phyloP scores from a whole-genome alignment of 2,888 invertebrate genomes.

The Kryphioiulus occultus region DNA sequence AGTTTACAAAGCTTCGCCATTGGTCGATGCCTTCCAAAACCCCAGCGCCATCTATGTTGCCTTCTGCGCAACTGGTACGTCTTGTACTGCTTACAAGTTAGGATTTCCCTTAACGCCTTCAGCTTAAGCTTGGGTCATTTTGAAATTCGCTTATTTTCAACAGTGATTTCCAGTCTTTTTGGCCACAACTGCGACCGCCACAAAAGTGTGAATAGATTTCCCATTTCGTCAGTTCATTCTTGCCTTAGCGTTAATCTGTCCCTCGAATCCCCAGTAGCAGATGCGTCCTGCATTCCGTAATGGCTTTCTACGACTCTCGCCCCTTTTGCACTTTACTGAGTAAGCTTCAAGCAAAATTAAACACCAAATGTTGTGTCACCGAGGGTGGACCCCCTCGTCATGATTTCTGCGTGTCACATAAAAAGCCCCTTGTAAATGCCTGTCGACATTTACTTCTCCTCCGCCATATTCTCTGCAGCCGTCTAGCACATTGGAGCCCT shows the following conservation, averaged over 20 bases:
- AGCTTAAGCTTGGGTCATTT: too few species aligned
- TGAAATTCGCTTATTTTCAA: too few species aligned
- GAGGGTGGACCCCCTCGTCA: conserved; percentile 14
- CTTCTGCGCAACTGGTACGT: too few species aligned
- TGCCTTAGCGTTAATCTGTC: background rate
- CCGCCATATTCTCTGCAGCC: background rate
- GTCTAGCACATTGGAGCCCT: background rate
- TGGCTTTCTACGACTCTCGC: background rate
- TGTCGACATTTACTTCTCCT: conserved; percentile 30
- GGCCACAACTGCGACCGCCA: background rate
- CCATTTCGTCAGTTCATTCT: conserved; percentile 32
- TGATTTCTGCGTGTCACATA: conserved; percentile 36
- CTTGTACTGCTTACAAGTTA: too few species aligned
- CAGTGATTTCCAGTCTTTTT: background rate
- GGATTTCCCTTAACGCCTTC: too few species aligned
- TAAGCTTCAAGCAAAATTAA: conserved; percentile 39
- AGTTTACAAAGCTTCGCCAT: too few species aligned
- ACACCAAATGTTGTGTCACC: conserved; percentile 35
- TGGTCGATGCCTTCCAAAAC: too few species aligned
- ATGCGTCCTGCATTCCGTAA: conserved; percentile 6
- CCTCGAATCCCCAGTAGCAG: conserved; percentile 19
- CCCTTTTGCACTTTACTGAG: conserved; percentile 34
- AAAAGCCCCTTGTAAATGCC: conserved; percentile 39
- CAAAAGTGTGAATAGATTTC: conserved; percentile 27
- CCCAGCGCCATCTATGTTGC: too few species aligned